Conservation (phyloP, 2,113 vertebrate species). For the Zapus hudsonius region DNA sequence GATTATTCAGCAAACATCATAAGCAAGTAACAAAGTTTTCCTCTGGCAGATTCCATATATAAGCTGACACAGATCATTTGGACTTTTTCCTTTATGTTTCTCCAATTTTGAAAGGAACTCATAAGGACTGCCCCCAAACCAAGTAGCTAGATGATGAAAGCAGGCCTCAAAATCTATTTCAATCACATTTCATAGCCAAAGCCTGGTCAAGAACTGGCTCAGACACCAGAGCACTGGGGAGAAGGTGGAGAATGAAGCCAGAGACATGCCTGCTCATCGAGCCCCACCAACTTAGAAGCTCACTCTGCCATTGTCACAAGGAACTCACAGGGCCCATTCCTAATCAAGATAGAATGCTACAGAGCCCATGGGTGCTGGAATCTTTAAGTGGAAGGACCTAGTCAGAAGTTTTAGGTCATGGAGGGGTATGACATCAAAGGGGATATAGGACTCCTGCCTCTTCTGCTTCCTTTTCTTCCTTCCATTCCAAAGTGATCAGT, state of each 20-base stretch:
- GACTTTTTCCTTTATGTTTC: not conserved
- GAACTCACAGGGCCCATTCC: accelerated
- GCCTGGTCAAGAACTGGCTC: not conserved
- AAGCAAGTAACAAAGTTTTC: not conserved
- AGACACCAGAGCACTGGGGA: not conserved
- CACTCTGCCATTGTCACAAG: not conserved
- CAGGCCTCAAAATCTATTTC: not conserved
- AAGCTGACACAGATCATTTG: too few relatives aligned
- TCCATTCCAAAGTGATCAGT: too few relatives aligned
- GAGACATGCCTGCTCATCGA: too few relatives aligned
- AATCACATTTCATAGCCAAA: not conserved
- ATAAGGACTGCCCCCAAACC: not conserved
- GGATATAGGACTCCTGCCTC: not conserved
- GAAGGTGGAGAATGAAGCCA: not conserved
- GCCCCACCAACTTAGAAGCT: too few relatives aligned
- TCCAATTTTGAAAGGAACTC: not conserved
- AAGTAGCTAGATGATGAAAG: not conserved
- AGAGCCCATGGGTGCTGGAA: not conserved
- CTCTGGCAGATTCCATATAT: not conserved
- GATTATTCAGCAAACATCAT: not conserved
- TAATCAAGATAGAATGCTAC: not conserved
- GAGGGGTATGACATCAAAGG: not conserved
- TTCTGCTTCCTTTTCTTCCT: not conserved
- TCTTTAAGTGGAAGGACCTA: not conserved
- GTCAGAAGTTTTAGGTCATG: too few relatives aligned